A percentile compares a stretch with the other conserved stretches of the same genome.
Evolutionary conservation across 2,113 vertebrate genomes (phyloP).

Genomic region (Alosa alosa): DNA sequence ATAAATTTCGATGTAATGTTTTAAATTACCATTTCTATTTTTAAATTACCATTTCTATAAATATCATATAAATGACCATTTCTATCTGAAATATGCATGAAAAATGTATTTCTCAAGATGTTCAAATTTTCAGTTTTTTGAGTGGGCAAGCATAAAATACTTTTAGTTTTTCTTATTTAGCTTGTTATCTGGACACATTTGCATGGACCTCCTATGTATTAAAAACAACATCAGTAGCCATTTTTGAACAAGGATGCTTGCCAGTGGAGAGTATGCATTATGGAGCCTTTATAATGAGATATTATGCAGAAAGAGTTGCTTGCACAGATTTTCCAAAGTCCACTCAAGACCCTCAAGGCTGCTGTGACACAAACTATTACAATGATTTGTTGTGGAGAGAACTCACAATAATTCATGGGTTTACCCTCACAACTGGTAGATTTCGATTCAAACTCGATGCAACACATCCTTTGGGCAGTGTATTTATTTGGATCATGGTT

Average conservation of each 20-base stretch:
- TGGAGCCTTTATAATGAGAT: background rate
- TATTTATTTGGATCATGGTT: background rate
- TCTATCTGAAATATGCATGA: no score
- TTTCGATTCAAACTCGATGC: background rate
- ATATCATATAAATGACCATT: no score
- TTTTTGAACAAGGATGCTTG: background rate
- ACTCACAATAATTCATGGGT: background rate
- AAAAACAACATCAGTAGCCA: background rate
- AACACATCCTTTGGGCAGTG: background rate
- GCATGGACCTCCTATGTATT: no score
- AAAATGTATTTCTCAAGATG: no score
- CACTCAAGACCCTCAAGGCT: background rate
- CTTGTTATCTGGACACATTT: background rate
- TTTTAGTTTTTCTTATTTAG: no score
- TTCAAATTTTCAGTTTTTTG: no score
- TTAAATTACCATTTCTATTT: background rate
- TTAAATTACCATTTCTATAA: no score
- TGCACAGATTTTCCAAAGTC: background rate
- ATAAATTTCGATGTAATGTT: background rate
- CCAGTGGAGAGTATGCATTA: background rate
- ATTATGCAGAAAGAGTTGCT: background rate
- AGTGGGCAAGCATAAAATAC: no score
- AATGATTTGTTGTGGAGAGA: conserved; percentile 4
- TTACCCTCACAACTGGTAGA: background rate
- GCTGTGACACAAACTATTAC: background rate